Base-by-base conservation (phyloP, 2,113 vertebrate species). In the Sphaerodactylus townsendi region DNA sequence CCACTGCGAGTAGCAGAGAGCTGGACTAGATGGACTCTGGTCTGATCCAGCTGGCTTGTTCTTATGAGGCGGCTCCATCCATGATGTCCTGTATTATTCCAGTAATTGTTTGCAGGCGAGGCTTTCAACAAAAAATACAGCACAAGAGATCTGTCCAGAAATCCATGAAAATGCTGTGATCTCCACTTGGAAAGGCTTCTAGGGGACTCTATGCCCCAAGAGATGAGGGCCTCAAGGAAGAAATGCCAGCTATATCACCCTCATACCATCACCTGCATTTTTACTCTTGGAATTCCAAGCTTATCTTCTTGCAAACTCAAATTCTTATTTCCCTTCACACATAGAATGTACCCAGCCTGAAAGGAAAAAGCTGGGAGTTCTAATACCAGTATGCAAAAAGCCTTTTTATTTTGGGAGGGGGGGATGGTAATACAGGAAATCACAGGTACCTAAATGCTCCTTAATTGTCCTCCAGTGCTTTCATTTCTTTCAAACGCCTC, bases 401-500 rank as follows among this genome's bases (percentile, higher is more conserved):
- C 25, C 5, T 23, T 59, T 59, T 59, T 59, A 25, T 59, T 23
- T 59, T 1, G 17, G 28, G 37, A 3, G 35, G 41, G 37, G 7
- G 6, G 23, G 25, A n/a, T 19, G 44, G 30, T 25, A 68, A 44
- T 15, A 28, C 30, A 28, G 2, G 35, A 4, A 46, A 28, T 28
- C 28, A 33, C 28, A 50, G 10, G 3, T 21, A 2, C 35, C 48
- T 17, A 21, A n/a, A 7, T 46, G 5, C 1, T 30, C 7, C 39
- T 77, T 46, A 46, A 44, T 95, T 81, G 11, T 85, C 90, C 76
- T 92, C 94, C 1, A 91, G 14, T 17, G 93, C 91, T 77, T 94
- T 82, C 11, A 92, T 92, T 83, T 97, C 96, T 92, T 97, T 98
- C 50, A 99, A 95, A 1, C 86, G 91, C 88, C 92, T 97, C 89